Evolutionary conservation across 2,113 vertebrate species (phyloP).

Genomic region (Coreoperca whiteheadi): DNA sequence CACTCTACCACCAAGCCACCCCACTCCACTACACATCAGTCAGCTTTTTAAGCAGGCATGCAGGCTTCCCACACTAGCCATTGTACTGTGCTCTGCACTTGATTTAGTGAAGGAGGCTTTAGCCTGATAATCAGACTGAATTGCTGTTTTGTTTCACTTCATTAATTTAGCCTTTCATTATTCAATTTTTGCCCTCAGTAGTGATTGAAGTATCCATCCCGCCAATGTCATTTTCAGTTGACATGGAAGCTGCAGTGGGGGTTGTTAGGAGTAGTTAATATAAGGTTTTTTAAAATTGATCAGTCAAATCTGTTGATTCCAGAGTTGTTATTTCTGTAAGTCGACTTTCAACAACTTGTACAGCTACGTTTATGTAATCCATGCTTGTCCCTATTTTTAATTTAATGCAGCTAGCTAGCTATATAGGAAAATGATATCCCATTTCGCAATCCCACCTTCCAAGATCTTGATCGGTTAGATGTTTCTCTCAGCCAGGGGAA

Average conservation of each 20-base stretch:
- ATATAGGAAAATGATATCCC: background rate
- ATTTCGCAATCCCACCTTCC: background rate
- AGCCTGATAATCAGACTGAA: too few relatives aligned
- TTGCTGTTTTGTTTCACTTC: background rate
- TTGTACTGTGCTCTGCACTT: too few relatives aligned
- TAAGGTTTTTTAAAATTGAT: slow-evolving; percentile 2
- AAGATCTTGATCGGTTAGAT: background rate
- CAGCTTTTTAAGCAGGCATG: too few relatives aligned
- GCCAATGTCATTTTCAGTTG: background rate
- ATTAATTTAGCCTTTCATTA: background rate
- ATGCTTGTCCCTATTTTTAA: background rate
- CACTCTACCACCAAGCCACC: too few relatives aligned
- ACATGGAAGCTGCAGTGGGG: background rate
- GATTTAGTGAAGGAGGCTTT: too few relatives aligned
- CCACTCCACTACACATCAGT: too few relatives aligned
- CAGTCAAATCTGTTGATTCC: background rate
- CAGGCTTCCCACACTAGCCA: too few relatives aligned
- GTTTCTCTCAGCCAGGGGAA: background rate
- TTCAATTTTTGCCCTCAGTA: background rate
- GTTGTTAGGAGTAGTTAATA: too few relatives aligned
- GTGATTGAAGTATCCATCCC: background rate
- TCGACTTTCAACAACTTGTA: background rate
- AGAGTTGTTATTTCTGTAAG: background rate
- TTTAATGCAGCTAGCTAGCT: too few relatives aligned
- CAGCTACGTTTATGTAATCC: background rate